Evolutionary conservation across 2,797 vertebrate species (phyloP).

Genomic region (Coccyzus lansbergi): DNA sequence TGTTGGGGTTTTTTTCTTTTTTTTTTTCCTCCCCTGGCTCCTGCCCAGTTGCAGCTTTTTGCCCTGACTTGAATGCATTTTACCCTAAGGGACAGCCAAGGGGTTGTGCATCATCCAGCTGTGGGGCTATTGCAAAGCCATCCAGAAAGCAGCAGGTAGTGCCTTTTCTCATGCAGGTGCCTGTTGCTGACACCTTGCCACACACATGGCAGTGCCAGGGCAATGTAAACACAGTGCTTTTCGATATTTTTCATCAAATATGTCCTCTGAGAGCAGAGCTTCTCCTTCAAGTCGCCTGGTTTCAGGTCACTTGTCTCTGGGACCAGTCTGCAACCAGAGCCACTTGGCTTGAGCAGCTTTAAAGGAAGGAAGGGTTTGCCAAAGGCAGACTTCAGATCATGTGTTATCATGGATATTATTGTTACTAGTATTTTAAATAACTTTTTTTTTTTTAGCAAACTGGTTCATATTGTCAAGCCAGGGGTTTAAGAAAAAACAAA

Average conservation of each 20-base stretch:
- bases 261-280: fast-evolving
- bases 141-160: fast-evolving
- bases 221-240: fast-evolving
- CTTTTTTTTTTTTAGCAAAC: background rate
- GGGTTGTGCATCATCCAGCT: fast-evolving
- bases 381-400: fast-evolving
- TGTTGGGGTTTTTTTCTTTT: fast-evolving
- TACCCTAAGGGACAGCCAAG: fast-evolving
- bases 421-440: background rate
- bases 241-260: fast-evolving
- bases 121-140: fast-evolving
- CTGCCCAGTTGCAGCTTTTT: fast-evolving
- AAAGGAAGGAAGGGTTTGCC: fast-evolving
- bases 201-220: fast-evolving
- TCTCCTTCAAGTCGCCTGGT: background rate
- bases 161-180: fast-evolving
- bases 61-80: fast-evolving
- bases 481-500: background rate
- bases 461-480: background rate
- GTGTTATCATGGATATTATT: background rate
- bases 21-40: fast-evolving
- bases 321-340: fast-evolving
- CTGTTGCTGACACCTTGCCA: fast-evolving
- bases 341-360: fast-evolving
- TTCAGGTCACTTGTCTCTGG: fast-evolving